A percentile compares a stretch with the other conserved stretches of the same genome.
Conservation (phyloP, 2,888 invertebrate genomes). For the Amphipyra tragopoginis region DNA sequence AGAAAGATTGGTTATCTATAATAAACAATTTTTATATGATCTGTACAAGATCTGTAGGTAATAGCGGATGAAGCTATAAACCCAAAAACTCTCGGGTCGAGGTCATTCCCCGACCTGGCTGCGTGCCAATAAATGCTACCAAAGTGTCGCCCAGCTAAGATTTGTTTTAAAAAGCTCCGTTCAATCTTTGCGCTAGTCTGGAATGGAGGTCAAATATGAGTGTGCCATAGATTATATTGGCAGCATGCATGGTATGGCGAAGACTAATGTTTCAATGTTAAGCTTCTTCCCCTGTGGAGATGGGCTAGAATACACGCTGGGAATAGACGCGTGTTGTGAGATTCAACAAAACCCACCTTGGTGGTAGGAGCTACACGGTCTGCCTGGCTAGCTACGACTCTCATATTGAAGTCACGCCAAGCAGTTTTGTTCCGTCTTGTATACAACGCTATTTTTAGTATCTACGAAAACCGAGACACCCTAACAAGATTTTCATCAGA, state of each 20-base stretch:
- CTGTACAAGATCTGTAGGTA: conserved; percentile 31
- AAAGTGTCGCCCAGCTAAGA: conserved; percentile 19
- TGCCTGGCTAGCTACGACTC: no score
- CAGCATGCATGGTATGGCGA: not conserved
- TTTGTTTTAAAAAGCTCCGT: conserved; percentile 19
- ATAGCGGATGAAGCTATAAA: conserved; percentile 42
- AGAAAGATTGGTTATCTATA: not conserved
- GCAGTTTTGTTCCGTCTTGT: no score
- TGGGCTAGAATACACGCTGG: no score
- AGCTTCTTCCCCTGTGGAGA: no score
- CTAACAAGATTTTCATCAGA: no score
- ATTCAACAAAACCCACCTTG: no score
- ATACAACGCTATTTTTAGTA: no score
- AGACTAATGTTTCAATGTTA: no score
- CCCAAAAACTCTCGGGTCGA: conserved; percentile 25
- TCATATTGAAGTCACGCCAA: no score
- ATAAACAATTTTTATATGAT: conserved; percentile 34
- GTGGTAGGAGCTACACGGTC: no score
- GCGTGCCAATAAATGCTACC: conserved; percentile 40
- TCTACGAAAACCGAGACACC: no score
- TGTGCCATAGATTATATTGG: not conserved
- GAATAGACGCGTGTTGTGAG: no score
- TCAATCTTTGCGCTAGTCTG: conserved; percentile 12
- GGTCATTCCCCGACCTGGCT: conserved; percentile 31
- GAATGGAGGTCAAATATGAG: not conserved